Evolutionary conservation across 2,797 vertebrate species (phyloP).

Genomic region (Sebastes itinus): DNA sequence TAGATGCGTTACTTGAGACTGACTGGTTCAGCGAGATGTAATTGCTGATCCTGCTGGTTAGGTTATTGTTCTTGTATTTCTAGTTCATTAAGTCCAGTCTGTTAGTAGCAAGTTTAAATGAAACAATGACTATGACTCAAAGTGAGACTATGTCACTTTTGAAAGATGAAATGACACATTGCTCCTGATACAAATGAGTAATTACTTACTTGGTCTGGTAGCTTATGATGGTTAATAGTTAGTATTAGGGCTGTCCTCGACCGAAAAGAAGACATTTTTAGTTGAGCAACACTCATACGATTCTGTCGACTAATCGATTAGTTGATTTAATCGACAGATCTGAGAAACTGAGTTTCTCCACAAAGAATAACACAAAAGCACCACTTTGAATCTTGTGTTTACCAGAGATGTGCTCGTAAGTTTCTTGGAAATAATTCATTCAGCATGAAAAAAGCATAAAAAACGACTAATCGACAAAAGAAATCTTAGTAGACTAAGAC

Average conservation of each 20-base stretch:
- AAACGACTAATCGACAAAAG: not conserved
- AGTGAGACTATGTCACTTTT: not conserved
- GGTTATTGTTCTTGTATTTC: slow-evolving; percentile 33
- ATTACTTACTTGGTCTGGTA: not conserved
- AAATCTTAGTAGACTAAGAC: too few species aligned
- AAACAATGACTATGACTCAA: not conserved
- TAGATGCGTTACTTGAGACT: not conserved
- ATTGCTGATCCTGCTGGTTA: not conserved
- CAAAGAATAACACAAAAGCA: too few species aligned
- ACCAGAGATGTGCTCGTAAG: too few species aligned
- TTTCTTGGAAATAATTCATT: not conserved
- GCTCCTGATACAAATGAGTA: not conserved
- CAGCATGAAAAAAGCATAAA: not conserved
- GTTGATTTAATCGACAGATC: too few species aligned
- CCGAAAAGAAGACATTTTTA: too few species aligned
- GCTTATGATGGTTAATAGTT: not conserved
- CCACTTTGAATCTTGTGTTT: too few species aligned
- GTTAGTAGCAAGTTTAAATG: not conserved
- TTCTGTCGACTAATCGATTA: too few species aligned
- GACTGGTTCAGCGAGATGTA: slow-evolving; percentile 42
- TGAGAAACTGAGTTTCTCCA: too few species aligned
- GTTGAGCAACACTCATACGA: too few species aligned
- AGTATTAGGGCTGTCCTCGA: too few species aligned
- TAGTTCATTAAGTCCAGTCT: not conserved
- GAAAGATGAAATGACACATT: not conserved